Base-by-base conservation (phyloP, 2,888 invertebrate species). In the Eupeodes luniger region DNA sequence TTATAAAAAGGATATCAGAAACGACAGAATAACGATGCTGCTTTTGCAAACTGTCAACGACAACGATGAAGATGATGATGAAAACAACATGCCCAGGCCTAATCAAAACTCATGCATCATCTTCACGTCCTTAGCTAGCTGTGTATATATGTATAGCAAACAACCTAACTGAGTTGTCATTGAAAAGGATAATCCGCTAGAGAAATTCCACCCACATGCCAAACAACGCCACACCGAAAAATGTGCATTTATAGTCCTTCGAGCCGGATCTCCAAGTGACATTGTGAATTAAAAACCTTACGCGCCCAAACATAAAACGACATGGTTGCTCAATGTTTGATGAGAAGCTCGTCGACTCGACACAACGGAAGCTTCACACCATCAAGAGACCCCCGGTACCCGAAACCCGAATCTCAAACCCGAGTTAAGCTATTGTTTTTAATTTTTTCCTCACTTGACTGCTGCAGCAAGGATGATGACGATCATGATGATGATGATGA, bases 41-140 rank as follows among this genome's bases (percentile, higher is more conserved):
- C 40, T 72, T 59, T 57, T 78, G 64, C 55, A 16, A 40, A 16
- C 19, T 76, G 40, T 16, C 70, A 55, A 16, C 59, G 34, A 36
- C 55, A 14, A 70, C 62, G 61, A 76, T 47, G 69, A 62, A 61
- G 59, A 69, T 44, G 61, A 72, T 72, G 85, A 75, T n/a, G n/a
- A 47, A 69, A 85, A 85, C 51, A 81, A 81, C 84, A 81, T 88
- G 75, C 78, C 80, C 64, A 72, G 27, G 88, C 81, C 88, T 88
- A 81, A 88, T 88, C 88, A 88, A 51, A 81, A 75, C 51, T 74
- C 81, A 49, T 81, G 84, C 77, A 84, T 77, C 81, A 81, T 76
- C 72, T 70, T 72, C 75, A 75, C 61, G 57, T 64, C 64, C 64
- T 64, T 55, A 57, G 61, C 6, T 40, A 27, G 27, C 64, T 27